A percentile compares a stretch with the other conserved stretches of the same genome.
Conservation (phyloP, 2,797 vertebrate species). For the Phaenicophaeus curvirostris region DNA sequence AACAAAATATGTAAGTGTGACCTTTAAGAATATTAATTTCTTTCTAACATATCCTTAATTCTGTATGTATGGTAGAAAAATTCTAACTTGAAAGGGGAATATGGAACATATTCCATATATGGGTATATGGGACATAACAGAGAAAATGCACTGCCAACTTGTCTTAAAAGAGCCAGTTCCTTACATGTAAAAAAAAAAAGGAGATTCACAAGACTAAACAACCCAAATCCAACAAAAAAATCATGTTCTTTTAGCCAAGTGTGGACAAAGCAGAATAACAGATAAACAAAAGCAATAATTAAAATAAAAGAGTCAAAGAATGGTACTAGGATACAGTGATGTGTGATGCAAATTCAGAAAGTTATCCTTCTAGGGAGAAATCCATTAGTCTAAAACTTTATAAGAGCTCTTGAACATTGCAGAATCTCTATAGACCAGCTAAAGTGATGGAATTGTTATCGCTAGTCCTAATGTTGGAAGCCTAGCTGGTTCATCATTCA, state of each 20-base stretch:
- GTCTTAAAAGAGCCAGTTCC: neutral
- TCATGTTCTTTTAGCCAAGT: neutral
- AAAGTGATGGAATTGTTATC: neutral
- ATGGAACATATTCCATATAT: no score
- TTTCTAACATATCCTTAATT: neutral
- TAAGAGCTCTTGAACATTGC: neutral
- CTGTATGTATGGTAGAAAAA: neutral
- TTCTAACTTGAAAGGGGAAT: neutral
- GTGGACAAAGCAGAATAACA: neutral
- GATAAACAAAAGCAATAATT: neutral
- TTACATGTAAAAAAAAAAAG: neutral
- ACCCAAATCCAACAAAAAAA: no score
- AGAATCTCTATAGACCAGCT: neutral
- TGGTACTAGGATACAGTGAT: neutral
- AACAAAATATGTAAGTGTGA: neutral
- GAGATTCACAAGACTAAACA: neutral
- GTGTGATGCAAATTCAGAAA: neutral
- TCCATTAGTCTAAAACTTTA: neutral
- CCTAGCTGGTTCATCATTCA: neutral
- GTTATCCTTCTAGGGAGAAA: neutral
- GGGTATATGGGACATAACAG: neutral
- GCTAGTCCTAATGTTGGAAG: neutral
- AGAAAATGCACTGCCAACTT: neutral
- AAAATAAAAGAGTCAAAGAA: neutral
- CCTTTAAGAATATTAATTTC: neutral